Conservation (phyloP, 2,113 vertebrate genomes). For the Cygnus atratus region DNA sequence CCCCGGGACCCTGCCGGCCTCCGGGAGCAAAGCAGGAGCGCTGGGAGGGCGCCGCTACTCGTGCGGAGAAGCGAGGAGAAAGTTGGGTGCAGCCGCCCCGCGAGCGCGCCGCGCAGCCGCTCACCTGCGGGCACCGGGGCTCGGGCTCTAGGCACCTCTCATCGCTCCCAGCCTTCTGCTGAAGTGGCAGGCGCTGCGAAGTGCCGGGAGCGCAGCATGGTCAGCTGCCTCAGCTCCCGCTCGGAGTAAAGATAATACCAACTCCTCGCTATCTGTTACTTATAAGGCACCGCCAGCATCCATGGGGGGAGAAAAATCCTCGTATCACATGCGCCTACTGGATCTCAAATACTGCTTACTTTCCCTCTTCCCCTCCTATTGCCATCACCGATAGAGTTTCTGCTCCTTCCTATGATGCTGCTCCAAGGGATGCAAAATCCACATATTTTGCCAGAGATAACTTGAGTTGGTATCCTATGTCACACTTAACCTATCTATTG, state of each 20-base stretch:
- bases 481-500: background rate
- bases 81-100: background rate
- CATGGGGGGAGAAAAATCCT: background rate
- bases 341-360: background rate
- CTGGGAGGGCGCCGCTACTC: background rate
- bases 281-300: background rate
- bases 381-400: background rate
- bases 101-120: background rate
- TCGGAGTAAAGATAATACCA: background rate
- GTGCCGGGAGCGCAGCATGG: background rate
- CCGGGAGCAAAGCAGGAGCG: background rate
- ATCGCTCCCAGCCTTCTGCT: background rate
- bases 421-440: background rate
- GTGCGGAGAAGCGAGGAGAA: background rate
- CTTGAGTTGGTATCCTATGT: background rate
- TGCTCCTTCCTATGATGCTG: background rate
- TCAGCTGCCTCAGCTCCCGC: background rate
- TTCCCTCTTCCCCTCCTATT: background rate
- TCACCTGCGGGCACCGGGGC: background rate
- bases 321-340: background rate
- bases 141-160: background rate
- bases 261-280: background rate
- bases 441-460: background rate
- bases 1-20: too few species aligned
- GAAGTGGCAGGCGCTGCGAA: background rate